Base-by-base conservation (phyloP, 1,140 invertebrate species). In the Homarus americanus region DNA sequence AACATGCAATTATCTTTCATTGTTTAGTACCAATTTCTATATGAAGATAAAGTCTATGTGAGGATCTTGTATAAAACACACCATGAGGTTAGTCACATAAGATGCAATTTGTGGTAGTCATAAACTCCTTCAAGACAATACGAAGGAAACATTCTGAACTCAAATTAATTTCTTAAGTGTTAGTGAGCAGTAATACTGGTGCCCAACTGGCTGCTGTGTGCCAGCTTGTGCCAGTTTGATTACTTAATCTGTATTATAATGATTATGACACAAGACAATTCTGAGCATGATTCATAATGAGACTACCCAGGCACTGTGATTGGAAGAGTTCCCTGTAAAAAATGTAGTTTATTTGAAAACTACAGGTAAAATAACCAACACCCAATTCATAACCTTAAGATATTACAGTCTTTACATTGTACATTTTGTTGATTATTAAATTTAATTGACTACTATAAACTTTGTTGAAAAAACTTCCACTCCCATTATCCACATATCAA, bases 41-140 rank as follows among this genome's bases (percentile, higher is more conserved):
- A 69, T 69, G 63, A 69, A 69, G 63, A 69, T 32, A 69, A 10
- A 24, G 28, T 69, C 63, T 69, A 69, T 69, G 32, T 69, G n/a
- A 69, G 58, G 63, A 69, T 69, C 63, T 69, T 69, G 63, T 69
- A 69, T 69, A 69, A 69, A 69, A 69, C 63, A 69, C 53, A 69
- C 63, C 63, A 28, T 24, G 63, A 69, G 63, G 12, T 24, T 69
- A 69, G 28, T 69, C 32, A 69, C 28, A 32, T 9, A 69, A 2
- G 63, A 34, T 69, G 63, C 63, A 32, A 32, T 32, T 28, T 32
- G 28, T 69, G 63, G 63, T 69, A 69, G 28, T 69, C 63, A 69
- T 20, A 32, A 28, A 69, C n/a, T 28, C n/a, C 63, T 69, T 69
- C 63, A 69, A 69, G 12, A 32, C n/a, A 69, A 69, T 69, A 69